Conservation (phyloP, 2,113 vertebrate genomes). For the Oryzias celebensis region DNA sequence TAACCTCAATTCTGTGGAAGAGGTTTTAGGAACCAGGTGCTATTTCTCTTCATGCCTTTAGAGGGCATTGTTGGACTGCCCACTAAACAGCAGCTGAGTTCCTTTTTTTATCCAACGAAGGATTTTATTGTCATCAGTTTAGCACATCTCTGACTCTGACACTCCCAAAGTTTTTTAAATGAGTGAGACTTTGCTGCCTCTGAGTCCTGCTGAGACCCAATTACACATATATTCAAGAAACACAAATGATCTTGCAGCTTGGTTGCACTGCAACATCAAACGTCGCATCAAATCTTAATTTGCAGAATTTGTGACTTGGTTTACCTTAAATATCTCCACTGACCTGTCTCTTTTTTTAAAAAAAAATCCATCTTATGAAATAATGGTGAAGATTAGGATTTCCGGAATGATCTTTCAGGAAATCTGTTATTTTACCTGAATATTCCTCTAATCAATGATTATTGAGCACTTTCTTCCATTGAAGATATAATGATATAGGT, state of each 20-base stretch:
- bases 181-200: slow-evolving; percentile 25
- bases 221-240: too few relatives aligned
- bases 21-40: not conserved
- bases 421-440: too few relatives aligned
- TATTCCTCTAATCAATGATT: too few relatives aligned
- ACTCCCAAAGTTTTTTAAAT: slow-evolving; percentile 30
- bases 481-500: too few relatives aligned
- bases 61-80: slow-evolving; percentile 64
- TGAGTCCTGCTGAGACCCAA: slow-evolving; percentile 21
- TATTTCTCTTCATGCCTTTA: slow-evolving; percentile 26
- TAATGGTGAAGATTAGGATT: too few relatives aligned
- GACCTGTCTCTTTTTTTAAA: too few relatives aligned
- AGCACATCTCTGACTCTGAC: slow-evolving; percentile 26
- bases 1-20: not conserved
- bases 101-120: slow-evolving; percentile 9
- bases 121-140: slow-evolving; percentile 42
- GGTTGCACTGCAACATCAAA: slow-evolving; percentile 16
- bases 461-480: too few relatives aligned
- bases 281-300: not conserved
- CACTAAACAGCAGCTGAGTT: not conserved
- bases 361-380: too few relatives aligned
- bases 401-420: too few relatives aligned
- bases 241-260: not conserved
- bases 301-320: too few relatives aligned
- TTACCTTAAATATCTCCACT: too few relatives aligned